Conservation (phyloP, 2,888 invertebrate species). For the Drosophila neonasuta region DNA sequence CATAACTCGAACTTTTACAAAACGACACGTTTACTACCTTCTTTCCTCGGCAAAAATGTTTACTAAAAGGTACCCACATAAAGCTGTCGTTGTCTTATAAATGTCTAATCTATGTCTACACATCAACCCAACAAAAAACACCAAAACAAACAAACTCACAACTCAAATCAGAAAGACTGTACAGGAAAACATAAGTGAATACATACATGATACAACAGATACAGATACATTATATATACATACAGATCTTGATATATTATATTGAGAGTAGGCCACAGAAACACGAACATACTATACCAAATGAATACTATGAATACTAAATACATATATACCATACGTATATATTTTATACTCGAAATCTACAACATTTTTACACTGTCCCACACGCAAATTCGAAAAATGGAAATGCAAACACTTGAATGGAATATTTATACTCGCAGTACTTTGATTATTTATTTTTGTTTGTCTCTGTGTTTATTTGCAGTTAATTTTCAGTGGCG, state of each 20-base stretch:
- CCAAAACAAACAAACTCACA: constrained; percentile 21
- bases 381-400: constrained; percentile 46
- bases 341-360: constrained; percentile 5
- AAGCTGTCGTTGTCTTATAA: constrained; percentile 53
- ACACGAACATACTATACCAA: constrained; percentile 34
- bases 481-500: constrained; percentile 99
- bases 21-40: constrained; percentile 80
- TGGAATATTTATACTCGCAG: constrained; percentile 16
- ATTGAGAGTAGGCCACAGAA: constrained; percentile 48
- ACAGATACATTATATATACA: constrained; percentile 27
- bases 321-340: background rate
- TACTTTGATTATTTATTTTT: constrained; percentile 14
- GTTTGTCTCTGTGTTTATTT: constrained; percentile 82
- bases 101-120: constrained; percentile 44
- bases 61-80: constrained; percentile 79
- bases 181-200: constrained; percentile 27
- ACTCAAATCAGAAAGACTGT: constrained; percentile 25
- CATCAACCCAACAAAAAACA: constrained; percentile 12
- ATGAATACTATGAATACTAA: constrained; percentile 21
- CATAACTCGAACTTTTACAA: constrained; percentile 72
- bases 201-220: constrained; percentile 5
- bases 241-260: constrained; percentile 12
- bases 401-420: constrained; percentile 15
- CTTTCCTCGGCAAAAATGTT: constrained; percentile 76
- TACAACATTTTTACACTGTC: constrained; percentile 59